phyloP scores from a whole-genome alignment of 2,113 vertebrate species.

The Trogon surrucura region DNA sequence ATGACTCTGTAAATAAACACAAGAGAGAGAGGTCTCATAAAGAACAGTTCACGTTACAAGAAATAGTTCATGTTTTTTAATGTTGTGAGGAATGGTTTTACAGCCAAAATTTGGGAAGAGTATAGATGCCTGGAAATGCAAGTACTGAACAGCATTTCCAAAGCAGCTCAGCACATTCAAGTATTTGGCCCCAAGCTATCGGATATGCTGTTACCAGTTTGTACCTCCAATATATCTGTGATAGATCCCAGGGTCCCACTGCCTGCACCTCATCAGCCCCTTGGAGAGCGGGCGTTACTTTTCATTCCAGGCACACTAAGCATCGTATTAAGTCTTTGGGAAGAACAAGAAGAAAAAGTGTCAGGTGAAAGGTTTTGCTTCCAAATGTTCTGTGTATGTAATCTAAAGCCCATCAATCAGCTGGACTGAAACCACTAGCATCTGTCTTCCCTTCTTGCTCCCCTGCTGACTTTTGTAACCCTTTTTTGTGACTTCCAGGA shows the following conservation, averaged over 20 bases:
- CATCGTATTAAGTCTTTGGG: neutral
- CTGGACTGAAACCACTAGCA: neutral
- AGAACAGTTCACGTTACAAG: neutral
- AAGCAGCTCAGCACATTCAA: neutral
- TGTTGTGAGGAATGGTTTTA: neutral
- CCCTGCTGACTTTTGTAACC: neutral
- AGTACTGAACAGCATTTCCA: neutral
- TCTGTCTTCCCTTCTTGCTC: neutral
- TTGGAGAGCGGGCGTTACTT: neutral
- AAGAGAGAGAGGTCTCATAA: neutral
- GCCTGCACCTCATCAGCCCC: neutral
- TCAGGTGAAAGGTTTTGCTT: neutral
- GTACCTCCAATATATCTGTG: neutral
- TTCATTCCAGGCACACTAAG: neutral
- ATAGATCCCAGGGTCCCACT: neutral
- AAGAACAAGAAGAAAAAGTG: neutral
- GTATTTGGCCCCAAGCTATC: neutral
- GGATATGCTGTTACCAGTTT: neutral
- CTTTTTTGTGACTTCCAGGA: neutral
- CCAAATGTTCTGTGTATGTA: fast-evolving
- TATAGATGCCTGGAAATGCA: neutral
- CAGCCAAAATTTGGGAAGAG: neutral
- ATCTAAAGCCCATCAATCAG: neutral
- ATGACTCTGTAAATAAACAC: neutral
- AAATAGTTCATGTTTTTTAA: neutral